Conservation (phyloP, 1,140 invertebrate genomes). For the Drosophila tsacasi region DNA sequence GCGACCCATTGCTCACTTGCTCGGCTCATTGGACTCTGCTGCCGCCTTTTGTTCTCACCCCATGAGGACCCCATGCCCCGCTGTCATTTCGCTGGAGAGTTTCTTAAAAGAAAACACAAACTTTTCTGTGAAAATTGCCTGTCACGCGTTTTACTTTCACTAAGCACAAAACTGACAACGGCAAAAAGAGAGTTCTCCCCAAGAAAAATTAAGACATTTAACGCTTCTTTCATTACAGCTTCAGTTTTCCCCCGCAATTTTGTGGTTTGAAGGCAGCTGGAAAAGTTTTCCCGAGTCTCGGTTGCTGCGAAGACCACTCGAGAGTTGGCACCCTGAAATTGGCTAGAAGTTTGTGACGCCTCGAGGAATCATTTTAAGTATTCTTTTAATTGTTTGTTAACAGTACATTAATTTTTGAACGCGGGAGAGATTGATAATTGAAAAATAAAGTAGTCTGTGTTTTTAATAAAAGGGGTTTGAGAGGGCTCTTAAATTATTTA, state of each 20-base stretch:
- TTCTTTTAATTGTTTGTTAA: conserved; percentile 29
- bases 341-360: conserved; percentile 28
- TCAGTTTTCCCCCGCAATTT: conserved; percentile 5
- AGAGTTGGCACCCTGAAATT: conserved; percentile 17
- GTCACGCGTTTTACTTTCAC: conserved; percentile 74
- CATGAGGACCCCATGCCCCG: not conserved
- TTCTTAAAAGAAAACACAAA: conserved; percentile 48
- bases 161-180: conserved; percentile 38
- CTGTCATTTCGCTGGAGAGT: conserved; percentile 10
- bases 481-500: no score
- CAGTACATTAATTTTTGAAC: conserved; percentile 26
- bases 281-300: conserved; percentile 11
- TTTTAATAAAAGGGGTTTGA: not conserved
- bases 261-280: conserved; percentile 15
- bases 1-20: conserved; percentile 58
- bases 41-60: conserved; percentile 7
- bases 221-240: conserved; percentile 74
- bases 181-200: not conserved
- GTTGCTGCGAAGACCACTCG: conserved; percentile 6
- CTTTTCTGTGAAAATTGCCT: conserved; percentile 67
- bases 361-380: conserved; percentile 11
- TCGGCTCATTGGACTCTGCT: conserved; percentile 59
- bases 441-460: not conserved
- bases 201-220: conserved; percentile 79
- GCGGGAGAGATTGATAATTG: not conserved